A percentile compares a stretch with the other conserved stretches of the same genome.
These are phyloP conservation scores for Crenuchus spilurus DNA, from an alignment of 2,797 vertebrate species.

Conservation along the genomic window DNA sequence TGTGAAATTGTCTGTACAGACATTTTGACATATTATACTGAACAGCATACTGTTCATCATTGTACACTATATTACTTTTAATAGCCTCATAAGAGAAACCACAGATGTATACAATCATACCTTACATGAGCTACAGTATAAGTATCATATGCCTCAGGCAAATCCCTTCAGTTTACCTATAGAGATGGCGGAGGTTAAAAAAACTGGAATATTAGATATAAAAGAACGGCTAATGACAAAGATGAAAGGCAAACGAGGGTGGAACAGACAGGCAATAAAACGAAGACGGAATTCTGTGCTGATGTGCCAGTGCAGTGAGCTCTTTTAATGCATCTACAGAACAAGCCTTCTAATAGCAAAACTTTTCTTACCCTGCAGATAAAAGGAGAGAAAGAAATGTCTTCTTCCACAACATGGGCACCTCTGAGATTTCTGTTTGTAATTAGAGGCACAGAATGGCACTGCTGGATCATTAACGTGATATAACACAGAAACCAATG, in stretches of 20 bases:
- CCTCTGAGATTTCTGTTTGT: conserved; percentile 40
- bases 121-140: conserved; percentile 31
- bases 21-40: not conserved
- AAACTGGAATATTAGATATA: conserved; percentile 36
- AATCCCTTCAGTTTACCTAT: conserved; percentile 2
- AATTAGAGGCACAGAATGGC: conserved; percentile 30
- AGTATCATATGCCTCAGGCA: conserved; percentile 13
- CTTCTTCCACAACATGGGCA: conserved; percentile 35
- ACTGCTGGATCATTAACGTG: conserved; percentile 23
- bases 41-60: not conserved
- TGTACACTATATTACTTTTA: conserved; percentile 16
- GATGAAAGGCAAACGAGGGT: conserved; percentile 30
- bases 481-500: conserved; percentile 4
- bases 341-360: conserved; percentile 33
- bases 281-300: conserved; percentile 21
- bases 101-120: not conserved
- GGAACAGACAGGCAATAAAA: conserved; percentile 40
- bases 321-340: conserved; percentile 25
- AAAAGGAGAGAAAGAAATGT: conserved; percentile 38
- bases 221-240: conserved; percentile 41
- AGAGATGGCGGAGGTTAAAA: conserved; percentile 36
- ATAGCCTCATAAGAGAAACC: conserved; percentile 13
- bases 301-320: conserved; percentile 26
- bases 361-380: conserved; percentile 31
- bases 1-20: too few relatives aligned